Percentiles rank a stretch among this genome's conserved stretches.
Conservation (phyloP, 1,140 invertebrate species). For the Trichonephila clavipes region DNA sequence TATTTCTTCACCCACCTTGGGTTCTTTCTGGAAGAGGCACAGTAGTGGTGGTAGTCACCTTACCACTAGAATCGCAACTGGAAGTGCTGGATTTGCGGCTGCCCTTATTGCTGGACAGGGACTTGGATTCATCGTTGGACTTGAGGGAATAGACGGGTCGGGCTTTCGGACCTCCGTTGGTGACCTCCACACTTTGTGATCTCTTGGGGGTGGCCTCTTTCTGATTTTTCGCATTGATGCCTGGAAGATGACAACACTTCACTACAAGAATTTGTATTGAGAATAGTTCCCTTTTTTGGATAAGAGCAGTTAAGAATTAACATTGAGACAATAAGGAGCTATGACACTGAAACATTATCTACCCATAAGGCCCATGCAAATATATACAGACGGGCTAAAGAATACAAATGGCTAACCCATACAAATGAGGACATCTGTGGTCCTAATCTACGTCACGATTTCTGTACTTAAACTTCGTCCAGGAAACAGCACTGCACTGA, state of each 20-base stretch:
- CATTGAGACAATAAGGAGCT: too few relatives aligned
- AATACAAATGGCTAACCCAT: too few relatives aligned
- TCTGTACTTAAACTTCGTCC: too few relatives aligned
- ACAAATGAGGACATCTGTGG: too few relatives aligned
- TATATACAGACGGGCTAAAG: too few relatives aligned
- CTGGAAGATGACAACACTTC: neutral
- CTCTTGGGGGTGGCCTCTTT: constrained; percentile 48
- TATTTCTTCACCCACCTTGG: neutral
- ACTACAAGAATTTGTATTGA: too few relatives aligned
- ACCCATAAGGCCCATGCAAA: too few relatives aligned
- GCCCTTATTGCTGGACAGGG: constrained; percentile 25
- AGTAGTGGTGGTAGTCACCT: neutral
- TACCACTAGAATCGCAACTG: constrained; percentile 53
- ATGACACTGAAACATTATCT: too few relatives aligned
- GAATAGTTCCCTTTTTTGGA: too few relatives aligned
- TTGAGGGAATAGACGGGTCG: neutral
- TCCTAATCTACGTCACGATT: too few relatives aligned
- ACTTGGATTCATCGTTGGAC: neutral
- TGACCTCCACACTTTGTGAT: constrained; percentile 68
- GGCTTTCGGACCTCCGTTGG: constrained; percentile 57
- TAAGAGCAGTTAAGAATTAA: too few relatives aligned
- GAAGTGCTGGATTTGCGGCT: constrained; percentile 69
- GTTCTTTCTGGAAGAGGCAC: neutral
- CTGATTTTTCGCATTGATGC: neutral
- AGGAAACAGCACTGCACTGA: too few relatives aligned